Evolutionary conservation across 1,140 invertebrate genomes (phyloP).

Genomic region (Trachymyrmex cornetzi): DNA sequence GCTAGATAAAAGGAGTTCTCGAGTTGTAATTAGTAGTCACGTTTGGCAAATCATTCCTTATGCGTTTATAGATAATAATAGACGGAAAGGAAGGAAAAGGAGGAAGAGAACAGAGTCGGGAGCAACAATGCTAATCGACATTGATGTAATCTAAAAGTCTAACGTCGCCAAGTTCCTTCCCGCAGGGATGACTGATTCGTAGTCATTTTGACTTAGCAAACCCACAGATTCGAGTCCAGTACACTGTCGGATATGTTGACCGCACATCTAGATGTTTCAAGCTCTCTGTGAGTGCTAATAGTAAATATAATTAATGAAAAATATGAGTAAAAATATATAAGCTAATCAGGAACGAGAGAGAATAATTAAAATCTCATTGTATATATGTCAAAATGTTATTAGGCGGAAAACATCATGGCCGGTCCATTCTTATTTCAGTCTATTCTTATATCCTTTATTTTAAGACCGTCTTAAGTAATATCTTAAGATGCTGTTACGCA

Average conservation of each 20-base stretch:
- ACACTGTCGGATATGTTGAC: neutral
- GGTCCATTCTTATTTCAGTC: no score
- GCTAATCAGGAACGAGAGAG: neutral
- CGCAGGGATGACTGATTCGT: constrained; percentile 6
- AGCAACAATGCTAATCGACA: constrained; percentile 1
- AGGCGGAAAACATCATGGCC: no score
- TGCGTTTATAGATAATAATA: neutral
- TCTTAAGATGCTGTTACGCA: no score
- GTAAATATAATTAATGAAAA: neutral
- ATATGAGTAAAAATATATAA: neutral
- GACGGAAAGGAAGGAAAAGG: neutral
- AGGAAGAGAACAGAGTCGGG: neutral
- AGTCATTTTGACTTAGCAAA: neutral
- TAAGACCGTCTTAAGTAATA: no score
- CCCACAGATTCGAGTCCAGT: neutral
- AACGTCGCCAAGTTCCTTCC: constrained; percentile 19
- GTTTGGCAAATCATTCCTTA: neutral
- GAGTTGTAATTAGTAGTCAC: neutral
- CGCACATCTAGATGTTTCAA: neutral
- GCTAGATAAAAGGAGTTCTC: neutral
- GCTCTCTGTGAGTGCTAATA: neutral
- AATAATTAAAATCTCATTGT: neutral
- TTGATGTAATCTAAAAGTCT: constrained; percentile 52
- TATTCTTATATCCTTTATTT: no score
- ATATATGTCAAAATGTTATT: neutral